A percentile compares a stretch with the other conserved stretches of the same genome.
These are phyloP conservation scores for Agrotis segetum DNA, from an alignment of 2,888 invertebrate species.

Conservation along the genomic window DNA sequence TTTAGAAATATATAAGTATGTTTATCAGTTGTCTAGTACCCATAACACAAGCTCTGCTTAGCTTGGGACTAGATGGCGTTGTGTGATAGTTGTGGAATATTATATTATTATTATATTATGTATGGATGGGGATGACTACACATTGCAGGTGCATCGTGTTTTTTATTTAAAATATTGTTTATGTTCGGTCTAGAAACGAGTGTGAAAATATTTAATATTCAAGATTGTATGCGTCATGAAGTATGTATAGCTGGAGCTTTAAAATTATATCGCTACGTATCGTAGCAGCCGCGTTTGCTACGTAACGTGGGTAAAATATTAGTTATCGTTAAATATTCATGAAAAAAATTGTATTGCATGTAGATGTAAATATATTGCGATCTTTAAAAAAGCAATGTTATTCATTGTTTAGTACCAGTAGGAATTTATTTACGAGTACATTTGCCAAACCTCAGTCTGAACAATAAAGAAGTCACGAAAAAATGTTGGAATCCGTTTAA, in stretches of 20 bases:
- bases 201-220: conserved; percentile 5
- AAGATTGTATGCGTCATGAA: neutral
- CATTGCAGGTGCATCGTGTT: conserved; percentile 4
- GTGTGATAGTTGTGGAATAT: too few relatives aligned
- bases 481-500: conserved; percentile 38
- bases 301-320: neutral
- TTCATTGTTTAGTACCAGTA: conserved; percentile 21
- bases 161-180: neutral
- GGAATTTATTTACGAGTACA: conserved; percentile 29
- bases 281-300: too few relatives aligned
- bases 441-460: conserved; percentile 49
- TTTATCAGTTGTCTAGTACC: too few relatives aligned
- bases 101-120: too few relatives aligned
- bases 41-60: too few relatives aligned
- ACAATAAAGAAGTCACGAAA: conserved; percentile 43
- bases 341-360: too few relatives aligned
- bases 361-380: too few relatives aligned
- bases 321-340: too few relatives aligned
- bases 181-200: conserved; percentile 2
- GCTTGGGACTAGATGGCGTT: too few relatives aligned
- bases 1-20: too few relatives aligned
- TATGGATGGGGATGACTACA: neutral
- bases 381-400: too few relatives aligned
- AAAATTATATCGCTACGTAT: neutral
- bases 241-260: neutral